phyloP scores from a whole-genome alignment of 2,113 vertebrate genomes.

The Cyprinodon variegatus region DNA sequence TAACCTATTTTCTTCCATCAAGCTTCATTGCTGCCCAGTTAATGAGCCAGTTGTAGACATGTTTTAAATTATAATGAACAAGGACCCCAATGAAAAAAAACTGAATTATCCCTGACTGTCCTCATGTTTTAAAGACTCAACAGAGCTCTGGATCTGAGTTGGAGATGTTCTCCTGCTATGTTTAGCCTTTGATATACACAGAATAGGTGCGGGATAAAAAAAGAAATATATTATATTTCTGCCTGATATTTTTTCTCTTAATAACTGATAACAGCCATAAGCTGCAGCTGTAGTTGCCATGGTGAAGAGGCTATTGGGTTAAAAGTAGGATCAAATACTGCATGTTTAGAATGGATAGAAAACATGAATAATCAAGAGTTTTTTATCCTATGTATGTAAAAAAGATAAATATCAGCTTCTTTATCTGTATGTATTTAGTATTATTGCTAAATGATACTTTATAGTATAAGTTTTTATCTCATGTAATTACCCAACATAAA shows the following conservation, averaged over 20 bases:
- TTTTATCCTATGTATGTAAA: neutral
- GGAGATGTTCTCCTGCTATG: constrained; percentile 2
- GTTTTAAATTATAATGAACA: constrained; percentile 19
- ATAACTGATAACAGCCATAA: neutral
- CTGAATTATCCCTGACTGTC: neutral
- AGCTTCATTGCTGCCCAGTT: constrained; percentile 9
- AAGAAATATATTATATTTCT: neutral
- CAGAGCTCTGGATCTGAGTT: neutral
- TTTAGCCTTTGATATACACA: neutral
- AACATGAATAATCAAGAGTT: neutral
- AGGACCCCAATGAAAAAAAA: neutral
- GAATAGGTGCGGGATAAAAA: neutral
- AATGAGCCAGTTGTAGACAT: constrained; percentile 9
- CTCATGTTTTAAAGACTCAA: constrained; percentile 6
- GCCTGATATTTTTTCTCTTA: constrained; percentile 10
- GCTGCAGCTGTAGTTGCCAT: neutral
- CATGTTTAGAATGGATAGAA: neutral
- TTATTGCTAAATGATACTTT: neutral
- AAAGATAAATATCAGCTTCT: neutral
- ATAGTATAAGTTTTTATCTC: neutral
- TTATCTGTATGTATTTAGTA: neutral
- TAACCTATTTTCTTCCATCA: constrained; percentile 6
- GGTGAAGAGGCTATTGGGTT: neutral
- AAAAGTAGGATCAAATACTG: constrained; percentile 2
- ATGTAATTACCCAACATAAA: neutral